Base-by-base conservation (phyloP, 53 echinoderm and acorn worm species). In the Apostichopus leukothele region DNA sequence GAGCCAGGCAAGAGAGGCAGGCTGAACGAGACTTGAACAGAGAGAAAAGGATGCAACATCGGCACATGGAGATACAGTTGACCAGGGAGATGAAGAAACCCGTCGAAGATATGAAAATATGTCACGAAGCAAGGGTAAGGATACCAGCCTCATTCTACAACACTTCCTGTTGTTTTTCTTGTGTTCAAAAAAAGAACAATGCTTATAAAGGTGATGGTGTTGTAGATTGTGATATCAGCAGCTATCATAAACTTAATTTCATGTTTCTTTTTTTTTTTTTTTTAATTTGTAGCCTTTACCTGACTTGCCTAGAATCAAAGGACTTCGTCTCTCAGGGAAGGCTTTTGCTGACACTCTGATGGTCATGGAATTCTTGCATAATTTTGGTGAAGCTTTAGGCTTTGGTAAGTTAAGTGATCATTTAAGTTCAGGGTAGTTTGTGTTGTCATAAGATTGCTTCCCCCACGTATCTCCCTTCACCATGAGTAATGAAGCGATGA, bases 71-170 rank as follows among this genome's bases (percentile, higher is more conserved):
- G 73, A 90, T 96, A 76, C 94, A 94, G 26, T 89, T 96, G 90
- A 90, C 93, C 1, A 94, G 94, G 61, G 99, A 99, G 84, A 88
- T 99, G 52, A 99, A 99, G 96, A 99, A 96, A 78, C 94, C 99
- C 10, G 93, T 99, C 25, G 99, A 99, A 84, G 99, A 99, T 83
- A 94, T 99, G 96, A 99, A 99, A 79, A 95, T 95, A 5, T 67
- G 68, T 25, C 88, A 92, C 18, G 96, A 95, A 51, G 75, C 93
- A 14, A 93, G 91, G 85, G 96, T 96, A 89, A 71, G 90, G 90
- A 57, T 57, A 57, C 10, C 57, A 10, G 1, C 57, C 57, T 57
- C 57, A 10, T 39, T 39, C 57, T 57, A 57, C 7, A 57, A 57
- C 8, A 57, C 57, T 10, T 57, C 57, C 57, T 9, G 7, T 10